Percentiles rank a stretch among this genome's conserved stretches.
phyloP scores from a whole-genome alignment of 1,140 invertebrate genomes.

The Melitaea cinxia region DNA sequence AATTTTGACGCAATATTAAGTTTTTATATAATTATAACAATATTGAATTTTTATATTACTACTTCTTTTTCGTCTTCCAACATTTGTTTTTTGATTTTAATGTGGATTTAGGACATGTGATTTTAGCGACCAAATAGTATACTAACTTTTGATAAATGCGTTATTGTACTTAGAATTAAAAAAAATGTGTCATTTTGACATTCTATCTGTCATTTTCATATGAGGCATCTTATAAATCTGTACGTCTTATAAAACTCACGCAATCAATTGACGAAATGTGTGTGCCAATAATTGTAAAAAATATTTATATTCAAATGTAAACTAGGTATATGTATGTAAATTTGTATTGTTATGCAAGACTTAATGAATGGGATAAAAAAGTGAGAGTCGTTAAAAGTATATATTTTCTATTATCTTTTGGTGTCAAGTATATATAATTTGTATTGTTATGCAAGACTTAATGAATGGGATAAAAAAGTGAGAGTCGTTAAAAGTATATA shows the following conservation, averaged over 20 bases:
- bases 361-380: neutral
- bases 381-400: neutral
- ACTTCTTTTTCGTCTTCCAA: slow-evolving; percentile 44
- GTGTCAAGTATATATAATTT: neutral
- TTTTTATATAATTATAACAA: slow-evolving; percentile 9
- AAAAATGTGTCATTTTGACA: slow-evolving; percentile 21
- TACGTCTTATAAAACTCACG: slow-evolving; percentile 12
- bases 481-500: neutral
- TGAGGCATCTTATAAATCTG: slow-evolving; percentile 11
- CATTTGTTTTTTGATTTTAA: slow-evolving; percentile 28
- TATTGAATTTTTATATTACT: slow-evolving; percentile 1
- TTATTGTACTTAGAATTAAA: slow-evolving; percentile 38
- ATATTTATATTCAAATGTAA: slow-evolving; percentile 20
- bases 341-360: slow-evolving; percentile 17
- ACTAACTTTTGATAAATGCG: slow-evolving; percentile 49
- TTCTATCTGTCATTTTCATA: neutral
- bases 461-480: neutral
- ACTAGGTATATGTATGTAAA: slow-evolving; percentile 16
- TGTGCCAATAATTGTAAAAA: slow-evolving; percentile 56
- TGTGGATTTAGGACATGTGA: slow-evolving; percentile 56
- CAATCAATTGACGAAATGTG: slow-evolving; percentile 53
- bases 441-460: slow-evolving; percentile 11
- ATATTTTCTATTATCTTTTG: neutral
- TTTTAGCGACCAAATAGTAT: slow-evolving; percentile 65
- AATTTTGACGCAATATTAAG: slow-evolving; percentile 12